Evolutionary conservation across 1,140 invertebrate genomes (phyloP).

Genomic region (Listronotus bonariensis): DNA sequence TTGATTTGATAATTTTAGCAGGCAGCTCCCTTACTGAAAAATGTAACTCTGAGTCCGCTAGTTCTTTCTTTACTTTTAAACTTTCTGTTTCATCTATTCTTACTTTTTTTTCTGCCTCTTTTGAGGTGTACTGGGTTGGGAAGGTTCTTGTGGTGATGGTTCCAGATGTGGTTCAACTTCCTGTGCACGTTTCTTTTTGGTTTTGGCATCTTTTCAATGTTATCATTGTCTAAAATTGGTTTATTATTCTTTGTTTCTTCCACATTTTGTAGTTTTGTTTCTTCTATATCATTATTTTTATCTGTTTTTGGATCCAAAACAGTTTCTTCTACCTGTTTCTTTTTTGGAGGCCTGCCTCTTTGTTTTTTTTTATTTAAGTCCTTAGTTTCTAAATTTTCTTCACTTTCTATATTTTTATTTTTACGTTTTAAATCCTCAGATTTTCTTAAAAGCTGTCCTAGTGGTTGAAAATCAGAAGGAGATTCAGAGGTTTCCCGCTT

Average conservation of each 20-base stretch:
- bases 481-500: not conserved
- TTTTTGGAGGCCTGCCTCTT: not conserved
- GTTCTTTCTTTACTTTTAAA: conserved; percentile 26
- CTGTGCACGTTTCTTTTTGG: not conserved
- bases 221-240: no score
- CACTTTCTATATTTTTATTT: not conserved
- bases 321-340: not conserved
- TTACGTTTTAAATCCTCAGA: not conserved
- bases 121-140: not conserved
- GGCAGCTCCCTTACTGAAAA: conserved; percentile 30
- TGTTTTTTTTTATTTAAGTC: not conserved
- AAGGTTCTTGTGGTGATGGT: not conserved
- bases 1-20: conserved; percentile 34
- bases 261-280: no score
- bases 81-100: conserved; percentile 35
- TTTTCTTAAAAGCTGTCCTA: not conserved
- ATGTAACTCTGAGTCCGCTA: conserved; percentile 23
- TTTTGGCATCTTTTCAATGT: no score
- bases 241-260: no score
- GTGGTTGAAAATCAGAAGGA: conserved; percentile 4
- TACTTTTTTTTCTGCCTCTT: conserved; percentile 28
- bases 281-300: not conserved
- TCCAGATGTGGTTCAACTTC: not conserved
- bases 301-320: not conserved
- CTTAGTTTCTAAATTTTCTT: not conserved